Conservation (phyloP, 2,888 invertebrate genomes). For the Noctua pronuba region DNA sequence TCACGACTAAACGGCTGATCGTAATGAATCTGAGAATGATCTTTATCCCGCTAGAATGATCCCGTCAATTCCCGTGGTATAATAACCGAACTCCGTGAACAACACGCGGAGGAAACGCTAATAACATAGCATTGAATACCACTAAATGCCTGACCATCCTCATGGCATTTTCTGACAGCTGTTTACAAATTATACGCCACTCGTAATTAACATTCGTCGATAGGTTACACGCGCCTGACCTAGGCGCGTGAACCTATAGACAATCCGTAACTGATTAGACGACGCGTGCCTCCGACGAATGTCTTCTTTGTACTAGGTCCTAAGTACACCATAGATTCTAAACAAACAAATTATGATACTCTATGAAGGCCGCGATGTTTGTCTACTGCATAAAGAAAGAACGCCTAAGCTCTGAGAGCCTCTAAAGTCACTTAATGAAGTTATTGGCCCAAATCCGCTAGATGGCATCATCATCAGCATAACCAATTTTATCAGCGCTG, state of each 20-base stretch:
- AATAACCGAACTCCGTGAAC: background rate
- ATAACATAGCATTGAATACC: background rate
- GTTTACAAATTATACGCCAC: slow-evolving; percentile 2
- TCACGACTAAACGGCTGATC: too few relatives aligned
- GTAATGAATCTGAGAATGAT: too few relatives aligned
- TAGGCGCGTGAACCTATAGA: too few relatives aligned
- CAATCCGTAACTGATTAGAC: too few relatives aligned
- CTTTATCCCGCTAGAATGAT: too few relatives aligned
- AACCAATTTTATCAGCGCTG: background rate
- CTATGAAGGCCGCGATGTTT: background rate
- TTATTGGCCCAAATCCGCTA: background rate
- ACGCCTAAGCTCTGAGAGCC: background rate
- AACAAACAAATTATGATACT: background rate
- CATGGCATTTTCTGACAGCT: slow-evolving; percentile 9
- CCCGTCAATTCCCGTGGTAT: too few relatives aligned
- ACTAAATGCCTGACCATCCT: background rate
- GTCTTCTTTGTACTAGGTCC: slow-evolving; percentile 1
- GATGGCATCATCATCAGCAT: background rate
- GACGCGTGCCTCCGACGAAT: too few relatives aligned
- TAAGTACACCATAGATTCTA: slow-evolving; percentile 13
- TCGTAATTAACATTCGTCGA: background rate
- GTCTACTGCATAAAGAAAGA: background rate
- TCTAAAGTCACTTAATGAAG: background rate
- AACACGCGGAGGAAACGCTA: background rate
- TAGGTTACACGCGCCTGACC: too few relatives aligned